phyloP scores from a whole-genome alignment of 1,140 invertebrate genomes.

The Phenacoccus solenopsis region DNA sequence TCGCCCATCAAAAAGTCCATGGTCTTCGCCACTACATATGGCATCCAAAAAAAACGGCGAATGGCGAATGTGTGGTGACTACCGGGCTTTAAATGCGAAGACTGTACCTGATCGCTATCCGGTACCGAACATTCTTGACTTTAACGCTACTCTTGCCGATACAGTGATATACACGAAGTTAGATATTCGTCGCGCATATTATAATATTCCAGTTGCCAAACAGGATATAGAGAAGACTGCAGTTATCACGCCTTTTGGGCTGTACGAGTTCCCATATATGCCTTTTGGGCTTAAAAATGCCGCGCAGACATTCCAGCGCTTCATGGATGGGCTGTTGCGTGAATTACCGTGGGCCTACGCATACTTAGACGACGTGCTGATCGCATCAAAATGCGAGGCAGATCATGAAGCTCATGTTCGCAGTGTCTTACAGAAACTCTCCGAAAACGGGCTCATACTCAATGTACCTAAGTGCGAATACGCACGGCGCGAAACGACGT shows the following conservation, averaged over 20 bases:
- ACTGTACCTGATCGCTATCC: constrained; percentile 34
- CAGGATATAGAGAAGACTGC: constrained; percentile 36
- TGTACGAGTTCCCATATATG: constrained; percentile 34
- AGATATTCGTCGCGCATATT: constrained; percentile 38
- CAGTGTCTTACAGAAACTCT: constrained; percentile 25
- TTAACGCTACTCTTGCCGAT: constrained; percentile 27
- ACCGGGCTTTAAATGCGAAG: constrained; percentile 30
- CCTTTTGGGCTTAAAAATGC: constrained; percentile 35
- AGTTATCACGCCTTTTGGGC: constrained; percentile 32
- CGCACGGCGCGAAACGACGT: constrained; percentile 26
- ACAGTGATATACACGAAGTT: constrained; percentile 35
- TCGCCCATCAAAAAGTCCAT: constrained; percentile 30
- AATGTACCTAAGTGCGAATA: constrained; percentile 28
- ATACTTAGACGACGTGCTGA: constrained; percentile 24
- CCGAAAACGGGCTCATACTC: constrained; percentile 22
- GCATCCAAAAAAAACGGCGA: constrained; percentile 34
- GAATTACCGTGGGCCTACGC: background rate
- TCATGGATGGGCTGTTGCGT: background rate
- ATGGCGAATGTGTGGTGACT: constrained; percentile 33
- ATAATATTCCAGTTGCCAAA: constrained; percentile 36
- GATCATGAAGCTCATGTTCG: constrained; percentile 26
- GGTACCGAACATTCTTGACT: background rate
- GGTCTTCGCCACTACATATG: constrained; percentile 36
- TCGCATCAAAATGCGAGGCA: constrained; percentile 28
- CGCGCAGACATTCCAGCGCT: constrained; percentile 36